Evolutionary conservation across 2,113 vertebrate species (phyloP).

Genomic region (Myotis yumanensis): DNA sequence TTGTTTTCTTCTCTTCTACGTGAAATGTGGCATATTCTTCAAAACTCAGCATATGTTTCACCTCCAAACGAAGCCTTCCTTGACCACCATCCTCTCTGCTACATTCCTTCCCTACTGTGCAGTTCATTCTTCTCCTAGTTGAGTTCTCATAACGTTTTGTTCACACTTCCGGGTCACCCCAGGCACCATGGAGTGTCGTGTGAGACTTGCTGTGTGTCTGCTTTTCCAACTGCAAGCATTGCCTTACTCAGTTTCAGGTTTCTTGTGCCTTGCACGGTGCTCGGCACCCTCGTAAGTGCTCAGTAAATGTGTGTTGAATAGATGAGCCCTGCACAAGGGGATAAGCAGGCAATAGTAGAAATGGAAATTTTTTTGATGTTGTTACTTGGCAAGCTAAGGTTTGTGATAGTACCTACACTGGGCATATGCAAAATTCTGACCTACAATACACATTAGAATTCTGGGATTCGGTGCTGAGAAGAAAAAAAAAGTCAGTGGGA

Average conservation of each 20-base stretch:
- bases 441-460: not conserved
- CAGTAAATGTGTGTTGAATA: not conserved
- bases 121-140: not conserved
- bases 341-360: not conserved
- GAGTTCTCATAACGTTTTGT: not conserved
- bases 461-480: not conserved
- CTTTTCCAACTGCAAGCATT: not conserved
- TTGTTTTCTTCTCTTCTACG: not conserved
- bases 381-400: not conserved
- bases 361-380: not conserved
- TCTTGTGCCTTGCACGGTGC: not conserved
- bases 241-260: not conserved
- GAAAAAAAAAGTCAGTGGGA: not conserved
- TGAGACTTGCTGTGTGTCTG: not conserved
- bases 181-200: not conserved
- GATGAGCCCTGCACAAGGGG: not conserved
- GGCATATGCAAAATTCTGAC: conserved; percentile 23
- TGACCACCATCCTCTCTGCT: not conserved
- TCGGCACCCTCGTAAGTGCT: not conserved
- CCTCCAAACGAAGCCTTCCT: not conserved
- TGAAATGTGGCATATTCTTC: not conserved
- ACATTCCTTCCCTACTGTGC: not conserved
- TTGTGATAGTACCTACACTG: not conserved
- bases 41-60: not conserved
- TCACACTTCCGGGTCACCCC: not conserved